A percentile compares a stretch with the other conserved stretches of the same genome.
These are phyloP conservation scores for Hippocampus zosterae DNA, from an alignment of 2,113 vertebrate species.

Conservation along the genomic window DNA sequence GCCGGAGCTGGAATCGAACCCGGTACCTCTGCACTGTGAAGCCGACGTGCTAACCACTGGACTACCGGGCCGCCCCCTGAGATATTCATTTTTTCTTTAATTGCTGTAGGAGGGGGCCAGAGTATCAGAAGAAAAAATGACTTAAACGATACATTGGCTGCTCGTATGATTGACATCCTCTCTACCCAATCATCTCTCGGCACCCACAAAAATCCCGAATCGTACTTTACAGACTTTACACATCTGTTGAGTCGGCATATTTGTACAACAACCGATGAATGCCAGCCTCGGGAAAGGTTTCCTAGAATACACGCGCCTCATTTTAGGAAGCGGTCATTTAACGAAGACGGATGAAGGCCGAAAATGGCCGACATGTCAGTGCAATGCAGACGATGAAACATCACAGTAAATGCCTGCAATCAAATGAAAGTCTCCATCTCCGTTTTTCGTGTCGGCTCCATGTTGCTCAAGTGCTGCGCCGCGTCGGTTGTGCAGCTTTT, in stretches of 20 bases:
- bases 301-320: background rate
- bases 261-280: background rate
- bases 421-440: slow-evolving; percentile 43
- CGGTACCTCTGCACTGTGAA: too few relatives aligned
- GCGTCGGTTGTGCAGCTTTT: background rate
- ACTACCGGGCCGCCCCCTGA: too few relatives aligned
- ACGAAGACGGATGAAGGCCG: slow-evolving; percentile 17
- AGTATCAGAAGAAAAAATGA: background rate
- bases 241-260: background rate
- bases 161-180: slow-evolving; percentile 13
- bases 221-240: background rate
- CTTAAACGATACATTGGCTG: slow-evolving; percentile 13
- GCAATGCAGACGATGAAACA: slow-evolving; percentile 63
- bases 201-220: background rate
- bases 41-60: too few relatives aligned
- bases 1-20: too few relatives aligned
- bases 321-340: slow-evolving; percentile 4
- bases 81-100: too few relatives aligned
- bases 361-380: slow-evolving; percentile 35
- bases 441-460: slow-evolving; percentile 35
- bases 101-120: background rate
- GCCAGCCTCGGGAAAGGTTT: background rate
- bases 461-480: slow-evolving; percentile 10
- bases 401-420: slow-evolving; percentile 68
- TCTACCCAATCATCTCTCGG: background rate